Percentiles rank a stretch among this genome's conserved stretches.
These are phyloP conservation scores for Bradypus variegatus DNA, from an alignment of 2,797 vertebrate genomes.

Conservation along the genomic window DNA sequence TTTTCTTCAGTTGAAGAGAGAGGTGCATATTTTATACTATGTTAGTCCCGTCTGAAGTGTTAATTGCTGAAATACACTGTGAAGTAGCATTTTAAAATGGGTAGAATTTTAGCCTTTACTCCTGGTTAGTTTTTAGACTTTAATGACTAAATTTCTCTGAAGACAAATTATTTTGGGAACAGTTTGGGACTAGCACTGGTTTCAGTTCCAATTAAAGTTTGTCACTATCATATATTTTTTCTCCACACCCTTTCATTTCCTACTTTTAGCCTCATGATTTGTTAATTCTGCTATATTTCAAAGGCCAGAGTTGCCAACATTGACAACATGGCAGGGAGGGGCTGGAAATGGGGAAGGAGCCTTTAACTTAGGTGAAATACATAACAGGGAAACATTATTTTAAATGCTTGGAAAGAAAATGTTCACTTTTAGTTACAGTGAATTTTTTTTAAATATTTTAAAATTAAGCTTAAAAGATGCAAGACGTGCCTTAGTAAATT, in stretches of 20 bases:
- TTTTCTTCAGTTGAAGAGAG: slow-evolving; percentile 16
- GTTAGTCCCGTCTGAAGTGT: slow-evolving; percentile 26
- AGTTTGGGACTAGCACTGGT: slow-evolving; percentile 41
- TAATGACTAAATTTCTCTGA: slow-evolving; percentile 52
- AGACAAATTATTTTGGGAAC: slow-evolving; percentile 53
- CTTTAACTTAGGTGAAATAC: neutral
- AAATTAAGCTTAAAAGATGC: slow-evolving; percentile 29
- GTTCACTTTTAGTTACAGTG: neutral
- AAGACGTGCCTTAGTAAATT: slow-evolving; percentile 32
- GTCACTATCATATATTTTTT: slow-evolving; percentile 25
- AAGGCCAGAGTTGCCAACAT: neutral
- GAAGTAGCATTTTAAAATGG: slow-evolving; percentile 43
- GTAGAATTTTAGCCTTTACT: slow-evolving; percentile 46
- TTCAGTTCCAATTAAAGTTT: slow-evolving; percentile 50
- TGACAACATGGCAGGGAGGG: neutral
- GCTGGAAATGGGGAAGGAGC: neutral
- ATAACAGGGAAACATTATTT: neutral
- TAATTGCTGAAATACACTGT: slow-evolving; percentile 21
- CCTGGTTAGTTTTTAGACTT: slow-evolving; percentile 46
- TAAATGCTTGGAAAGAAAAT: neutral
- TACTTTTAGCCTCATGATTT: neutral
- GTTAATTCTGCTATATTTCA: neutral
- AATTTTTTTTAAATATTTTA: neutral
- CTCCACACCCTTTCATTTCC: neutral
- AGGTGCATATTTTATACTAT: neutral